A percentile compares a stretch with the other conserved stretches of the same genome.
Evolutionary conservation across 1,140 invertebrate species (phyloP).

Genomic region (Mya arenaria): DNA sequence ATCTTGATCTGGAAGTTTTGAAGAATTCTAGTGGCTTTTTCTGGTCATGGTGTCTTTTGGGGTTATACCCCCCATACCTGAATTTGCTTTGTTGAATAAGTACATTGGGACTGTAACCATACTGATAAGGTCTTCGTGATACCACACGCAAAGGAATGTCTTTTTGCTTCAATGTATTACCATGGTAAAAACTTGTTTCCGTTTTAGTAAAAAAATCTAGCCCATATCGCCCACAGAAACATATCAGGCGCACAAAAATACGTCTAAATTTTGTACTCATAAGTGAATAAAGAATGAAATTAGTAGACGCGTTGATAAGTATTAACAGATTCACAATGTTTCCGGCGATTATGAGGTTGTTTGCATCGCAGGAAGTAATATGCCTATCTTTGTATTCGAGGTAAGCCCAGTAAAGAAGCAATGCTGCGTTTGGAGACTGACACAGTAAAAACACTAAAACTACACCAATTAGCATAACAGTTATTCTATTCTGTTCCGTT

Average conservation of each 20-base stretch:
- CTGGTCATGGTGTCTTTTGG: no score
- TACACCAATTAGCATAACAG: conserved; percentile 88
- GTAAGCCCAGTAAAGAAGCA: conserved; percentile 59
- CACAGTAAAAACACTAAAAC: conserved; percentile 89
- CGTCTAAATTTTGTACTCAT: conserved; percentile 89
- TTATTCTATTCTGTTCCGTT: conserved; percentile 83
- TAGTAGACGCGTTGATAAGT: conserved; percentile 87
- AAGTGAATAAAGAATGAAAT: conserved; percentile 90
- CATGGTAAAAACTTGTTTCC: conserved; percentile 26
- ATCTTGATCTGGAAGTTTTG: no score
- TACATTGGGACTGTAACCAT: no score
- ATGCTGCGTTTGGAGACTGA: conserved; percentile 86
- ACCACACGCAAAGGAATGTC: no score
- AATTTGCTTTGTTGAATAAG: no score
- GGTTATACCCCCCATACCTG: no score
- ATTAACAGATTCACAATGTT: conserved; percentile 89
- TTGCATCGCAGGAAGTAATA: conserved; percentile 19
- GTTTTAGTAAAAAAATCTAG: conserved; percentile 25
- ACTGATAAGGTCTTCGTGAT: no score
- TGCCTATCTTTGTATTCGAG: not conserved
- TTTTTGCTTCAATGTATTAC: no score
- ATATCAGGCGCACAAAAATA: conserved; percentile 87
- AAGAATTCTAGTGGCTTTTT: no score
- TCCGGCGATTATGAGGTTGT: conserved; percentile 82
- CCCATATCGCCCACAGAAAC: conserved; percentile 21